Evolutionary conservation across 2,113 vertebrate genomes (phyloP), one percentile per base, ranked within the genome.

Genomic region (Boleophthalmus pectinirostris): DNA sequence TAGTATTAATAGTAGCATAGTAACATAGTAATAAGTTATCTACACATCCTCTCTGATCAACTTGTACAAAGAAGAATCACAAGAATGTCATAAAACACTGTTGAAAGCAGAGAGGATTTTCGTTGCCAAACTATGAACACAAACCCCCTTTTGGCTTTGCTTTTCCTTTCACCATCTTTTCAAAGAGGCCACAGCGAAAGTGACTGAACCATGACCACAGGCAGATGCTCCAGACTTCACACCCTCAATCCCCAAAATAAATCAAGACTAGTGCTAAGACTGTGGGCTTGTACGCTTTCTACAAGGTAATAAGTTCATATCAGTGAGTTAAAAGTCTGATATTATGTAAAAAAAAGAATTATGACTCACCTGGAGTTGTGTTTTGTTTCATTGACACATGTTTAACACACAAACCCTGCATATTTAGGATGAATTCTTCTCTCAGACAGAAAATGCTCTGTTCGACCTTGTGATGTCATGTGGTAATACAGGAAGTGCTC

Each of bases 121-220:
- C 15, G 24, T 83, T 76, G 85, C 82, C 15, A 76, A 91, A 90
- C 91, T 78, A n/a, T 66, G 38, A 45, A 43, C 61, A 5, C 78
- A n/a, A 38, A 15, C 47, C 21, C 70, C 69, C 38, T 21, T 35
- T 65, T 49, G 13, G 65, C 60, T 61, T 24, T 23, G 1, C 49
- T 35, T 6, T 45, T 66, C 80, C 68, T 86, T 85, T 88, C 77
- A 85, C 89, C 89, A 87, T 82, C 83, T 92, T 94, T 94, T 94
- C 93, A 94, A 94, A 95, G 91, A 90, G 86, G 83, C 87, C 83
- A 74, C 75, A 74, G 85, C 89, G 80, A 88, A 83, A 90, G 79
- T 90, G 88, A 93, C 85, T 93, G 92, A 93, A 84, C 86, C 88
- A 91, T 85, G 92, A 88, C 85, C 92, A 89, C 84, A 87, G 90